These are phyloP conservation scores for Tortrix viridana DNA, from an alignment of 2,888 invertebrate species.

Conservation along the genomic window DNA sequence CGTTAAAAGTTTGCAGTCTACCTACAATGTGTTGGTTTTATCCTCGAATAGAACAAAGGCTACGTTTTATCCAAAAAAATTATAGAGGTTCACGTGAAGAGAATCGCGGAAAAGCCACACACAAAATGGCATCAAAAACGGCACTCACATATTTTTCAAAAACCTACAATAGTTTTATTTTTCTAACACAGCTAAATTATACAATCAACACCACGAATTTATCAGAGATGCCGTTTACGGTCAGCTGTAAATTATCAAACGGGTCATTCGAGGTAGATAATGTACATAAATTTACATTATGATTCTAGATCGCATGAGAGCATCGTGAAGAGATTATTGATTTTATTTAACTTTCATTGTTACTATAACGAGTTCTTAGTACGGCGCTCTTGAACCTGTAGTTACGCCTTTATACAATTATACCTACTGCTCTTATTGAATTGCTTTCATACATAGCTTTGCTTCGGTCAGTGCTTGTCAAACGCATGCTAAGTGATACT, in stretches of 20 bases:
- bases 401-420: background rate
- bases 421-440: background rate
- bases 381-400: background rate
- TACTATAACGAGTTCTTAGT: background rate
- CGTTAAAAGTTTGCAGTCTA: too few relatives aligned
- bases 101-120: too few relatives aligned
- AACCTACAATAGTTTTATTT: background rate
- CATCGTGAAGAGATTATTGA: constrained; percentile 15
- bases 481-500: background rate
- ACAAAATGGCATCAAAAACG: too few relatives aligned
- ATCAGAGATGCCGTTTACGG: constrained; percentile 32
- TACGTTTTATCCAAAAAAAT: too few relatives aligned
- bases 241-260: constrained; percentile 35
- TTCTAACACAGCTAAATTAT: background rate
- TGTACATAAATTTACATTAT: constrained; percentile 37
- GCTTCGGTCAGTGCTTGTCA: background rate
- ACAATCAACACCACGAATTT: constrained; percentile 25
- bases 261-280: constrained; percentile 27
- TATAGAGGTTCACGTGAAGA: too few relatives aligned
- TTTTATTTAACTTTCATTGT: constrained; percentile 15
- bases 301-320: constrained; percentile 12
- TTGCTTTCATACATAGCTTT: background rate
- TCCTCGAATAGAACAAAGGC: too few relatives aligned
- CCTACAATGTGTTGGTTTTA: too few relatives aligned
- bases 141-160: too few relatives aligned